Evolutionary conservation across 2,888 invertebrate genomes (phyloP).

Genomic region (Apotomis capreana): DNA sequence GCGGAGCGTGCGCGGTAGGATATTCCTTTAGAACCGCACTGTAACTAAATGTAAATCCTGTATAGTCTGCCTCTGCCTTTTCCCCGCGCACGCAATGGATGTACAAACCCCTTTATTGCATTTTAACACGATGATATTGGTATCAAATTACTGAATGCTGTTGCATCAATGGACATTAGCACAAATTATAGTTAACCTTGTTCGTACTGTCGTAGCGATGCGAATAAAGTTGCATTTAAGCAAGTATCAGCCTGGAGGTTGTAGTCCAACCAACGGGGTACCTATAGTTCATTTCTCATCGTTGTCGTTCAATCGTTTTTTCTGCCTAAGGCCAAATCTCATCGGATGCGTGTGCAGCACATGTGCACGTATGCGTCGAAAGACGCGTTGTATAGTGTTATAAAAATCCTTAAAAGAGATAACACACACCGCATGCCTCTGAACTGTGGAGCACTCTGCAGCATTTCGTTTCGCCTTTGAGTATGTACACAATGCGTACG

Average conservation of each 20-base stretch:
- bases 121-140: constrained; percentile 20
- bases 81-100: background rate
- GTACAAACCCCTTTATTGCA: background rate
- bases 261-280: background rate
- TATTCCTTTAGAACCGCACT: too few relatives aligned
- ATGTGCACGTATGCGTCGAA: too few relatives aligned
- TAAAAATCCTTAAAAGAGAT: background rate
- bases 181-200: constrained; percentile 7
- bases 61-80: background rate
- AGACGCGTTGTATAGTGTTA: background rate
- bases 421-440: too few relatives aligned
- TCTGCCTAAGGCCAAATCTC: background rate
- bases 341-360: too few relatives aligned
- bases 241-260: background rate
- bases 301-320: too few relatives aligned
- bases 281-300: background rate
- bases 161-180: constrained; percentile 2
- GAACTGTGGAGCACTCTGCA: too few relatives aligned
- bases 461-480: too few relatives aligned
- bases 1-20: too few relatives aligned
- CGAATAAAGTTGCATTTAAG: constrained; percentile 11
- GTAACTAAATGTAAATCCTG: background rate
- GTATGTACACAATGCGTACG: too few relatives aligned
- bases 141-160: background rate
- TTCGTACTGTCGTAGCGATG: background rate